A percentile compares a stretch with the other conserved stretches of the same genome.
phyloP scores from a whole-genome alignment of 1,140 invertebrate genomes.

The Pseudomyrmex cubaensis region DNA sequence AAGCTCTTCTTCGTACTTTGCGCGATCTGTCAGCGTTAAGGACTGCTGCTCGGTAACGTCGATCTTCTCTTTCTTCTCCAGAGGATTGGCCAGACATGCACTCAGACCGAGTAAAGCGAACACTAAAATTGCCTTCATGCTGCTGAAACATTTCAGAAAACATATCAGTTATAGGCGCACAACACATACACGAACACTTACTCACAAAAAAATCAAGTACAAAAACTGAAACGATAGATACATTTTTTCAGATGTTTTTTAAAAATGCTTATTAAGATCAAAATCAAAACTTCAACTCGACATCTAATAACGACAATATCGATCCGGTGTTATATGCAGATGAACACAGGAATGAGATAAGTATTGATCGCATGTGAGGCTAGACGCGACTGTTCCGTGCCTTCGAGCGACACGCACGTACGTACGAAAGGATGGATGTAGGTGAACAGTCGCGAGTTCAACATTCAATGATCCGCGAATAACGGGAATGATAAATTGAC shows the following conservation, averaged over 20 bases:
- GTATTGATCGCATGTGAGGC: background rate
- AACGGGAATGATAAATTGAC: slow-evolving; percentile 39
- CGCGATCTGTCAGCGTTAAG: slow-evolving; percentile 80
- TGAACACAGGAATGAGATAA: background rate
- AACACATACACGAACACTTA: too few species aligned
- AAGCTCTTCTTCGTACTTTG: slow-evolving; percentile 88
- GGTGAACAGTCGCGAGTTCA: background rate
- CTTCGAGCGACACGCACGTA: background rate
- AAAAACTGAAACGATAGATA: background rate
- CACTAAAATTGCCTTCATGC: slow-evolving; percentile 78
- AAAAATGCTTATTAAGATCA: background rate
- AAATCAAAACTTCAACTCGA: background rate
- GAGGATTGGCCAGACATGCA: slow-evolving; percentile 76
- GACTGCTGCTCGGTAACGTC: slow-evolving; percentile 81
- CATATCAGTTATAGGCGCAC: slow-evolving; percentile 9
- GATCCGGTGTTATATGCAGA: background rate
- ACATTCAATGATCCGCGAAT: slow-evolving; percentile 2
- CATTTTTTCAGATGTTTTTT: background rate
- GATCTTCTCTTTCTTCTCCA: slow-evolving; percentile 83
- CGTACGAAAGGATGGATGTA: background rate
- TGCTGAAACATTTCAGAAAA: background rate
- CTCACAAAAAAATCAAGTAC: background rate
- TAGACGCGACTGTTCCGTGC: slow-evolving; percentile 1
- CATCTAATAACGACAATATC: background rate
- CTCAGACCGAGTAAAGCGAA: slow-evolving; percentile 73